Conservation (phyloP, 2,113 vertebrate genomes). For the Acrocephalus kingi region DNA sequence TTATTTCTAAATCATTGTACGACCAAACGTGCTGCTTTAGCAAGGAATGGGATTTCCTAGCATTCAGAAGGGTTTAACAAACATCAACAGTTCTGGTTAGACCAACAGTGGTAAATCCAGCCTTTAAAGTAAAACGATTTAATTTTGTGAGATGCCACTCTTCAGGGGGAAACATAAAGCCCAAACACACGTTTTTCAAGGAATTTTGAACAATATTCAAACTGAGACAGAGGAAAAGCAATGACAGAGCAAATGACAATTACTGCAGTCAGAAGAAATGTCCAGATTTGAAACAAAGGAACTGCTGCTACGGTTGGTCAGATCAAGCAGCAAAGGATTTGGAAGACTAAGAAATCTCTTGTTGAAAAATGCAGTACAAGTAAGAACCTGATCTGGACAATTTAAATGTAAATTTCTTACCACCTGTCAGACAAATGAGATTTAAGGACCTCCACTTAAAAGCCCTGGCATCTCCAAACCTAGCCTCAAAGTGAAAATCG, state of each 20-base stretch:
- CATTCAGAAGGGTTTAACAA: not conserved
- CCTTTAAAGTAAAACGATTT: not conserved
- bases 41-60: not conserved
- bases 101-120: not conserved
- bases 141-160: not conserved
- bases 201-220: not conserved
- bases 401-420: slow-evolving; percentile 50
- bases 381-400: not conserved
- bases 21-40: not conserved
- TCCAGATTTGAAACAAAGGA: not conserved
- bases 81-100: not conserved
- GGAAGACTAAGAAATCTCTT: not conserved
- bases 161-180: not conserved
- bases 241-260: not conserved
- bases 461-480: not conserved
- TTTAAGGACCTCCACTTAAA: slow-evolving; percentile 31
- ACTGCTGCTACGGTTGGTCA: not conserved
- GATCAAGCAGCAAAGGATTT: not conserved
- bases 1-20: not conserved
- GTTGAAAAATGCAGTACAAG: not conserved
- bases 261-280: not conserved
- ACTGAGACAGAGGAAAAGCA: not conserved
- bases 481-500: not conserved
- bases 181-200: not conserved
- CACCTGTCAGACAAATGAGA: not conserved